These are phyloP conservation scores for Schizotus pectinicornis DNA, from an alignment of 2,888 invertebrate species.

Conservation along the genomic window DNA sequence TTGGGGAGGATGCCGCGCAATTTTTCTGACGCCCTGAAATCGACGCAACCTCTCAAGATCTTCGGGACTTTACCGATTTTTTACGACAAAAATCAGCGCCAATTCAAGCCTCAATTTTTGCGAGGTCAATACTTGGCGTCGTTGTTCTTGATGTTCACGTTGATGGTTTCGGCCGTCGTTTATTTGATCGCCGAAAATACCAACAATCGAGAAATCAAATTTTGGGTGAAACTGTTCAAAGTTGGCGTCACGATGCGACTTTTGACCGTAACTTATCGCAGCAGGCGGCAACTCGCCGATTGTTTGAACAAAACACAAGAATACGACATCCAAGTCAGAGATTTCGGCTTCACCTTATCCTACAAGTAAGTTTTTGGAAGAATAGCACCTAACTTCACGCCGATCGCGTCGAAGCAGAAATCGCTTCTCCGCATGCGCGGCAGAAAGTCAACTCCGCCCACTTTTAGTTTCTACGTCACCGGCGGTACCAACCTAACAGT, in stretches of 20 bases:
- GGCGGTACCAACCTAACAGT: too few relatives aligned
- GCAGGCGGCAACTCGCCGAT: background rate
- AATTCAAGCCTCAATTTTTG: constrained; percentile 1
- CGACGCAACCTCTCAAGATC: constrained; percentile 4
- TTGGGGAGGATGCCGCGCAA: constrained; percentile 9
- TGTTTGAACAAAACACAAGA: constrained; percentile 13
- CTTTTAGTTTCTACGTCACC: too few relatives aligned
- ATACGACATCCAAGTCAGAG: background rate
- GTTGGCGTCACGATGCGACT: constrained; percentile 8
- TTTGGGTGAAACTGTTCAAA: constrained; percentile 13
- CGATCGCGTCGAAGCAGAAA: too few relatives aligned
- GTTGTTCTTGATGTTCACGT: background rate
- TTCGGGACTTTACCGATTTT: constrained; percentile 9
- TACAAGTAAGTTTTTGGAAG: background rate
- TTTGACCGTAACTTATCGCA: constrained; percentile 1
- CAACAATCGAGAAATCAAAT: constrained; percentile 1
- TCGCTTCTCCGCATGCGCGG: too few relatives aligned
- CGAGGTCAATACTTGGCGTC: constrained; percentile 5
- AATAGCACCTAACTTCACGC: background rate
- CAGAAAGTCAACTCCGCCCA: too few relatives aligned
- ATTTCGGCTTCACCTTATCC: too few relatives aligned
- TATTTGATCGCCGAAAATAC: background rate
- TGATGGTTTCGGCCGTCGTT: constrained; percentile 2
- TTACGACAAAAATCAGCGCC: constrained; percentile 3
- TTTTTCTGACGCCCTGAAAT: constrained; percentile 9